A percentile compares a stretch with the other conserved stretches of the same genome.
phyloP scores from a whole-genome alignment of 2,888 invertebrate genomes.

The Lepidochitona cinerea region DNA sequence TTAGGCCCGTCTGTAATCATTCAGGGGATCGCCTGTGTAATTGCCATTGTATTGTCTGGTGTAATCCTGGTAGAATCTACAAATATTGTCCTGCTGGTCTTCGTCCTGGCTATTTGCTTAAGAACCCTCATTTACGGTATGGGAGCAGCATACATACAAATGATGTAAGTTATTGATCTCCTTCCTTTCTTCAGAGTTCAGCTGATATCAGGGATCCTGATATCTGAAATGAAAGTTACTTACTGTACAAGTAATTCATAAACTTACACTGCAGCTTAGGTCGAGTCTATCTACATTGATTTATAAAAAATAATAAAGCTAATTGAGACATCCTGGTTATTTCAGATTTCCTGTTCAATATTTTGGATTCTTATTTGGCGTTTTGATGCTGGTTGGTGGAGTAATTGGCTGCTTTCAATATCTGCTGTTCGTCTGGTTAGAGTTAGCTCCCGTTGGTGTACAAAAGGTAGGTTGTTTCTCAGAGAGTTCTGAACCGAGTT shows the following conservation, averaged over 20 bases:
- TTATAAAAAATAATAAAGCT: too few relatives aligned
- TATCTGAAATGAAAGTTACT: too few relatives aligned
- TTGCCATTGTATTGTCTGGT: background rate
- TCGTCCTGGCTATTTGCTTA: background rate
- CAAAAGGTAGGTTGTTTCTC: background rate
- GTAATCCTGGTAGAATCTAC: background rate
- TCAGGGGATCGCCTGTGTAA: background rate
- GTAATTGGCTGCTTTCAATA: background rate
- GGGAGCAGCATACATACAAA: background rate
- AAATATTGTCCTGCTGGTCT: background rate
- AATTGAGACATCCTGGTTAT: background rate
- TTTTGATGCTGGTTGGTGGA: background rate
- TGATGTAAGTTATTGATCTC: background rate
- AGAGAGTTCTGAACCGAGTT: too few relatives aligned
- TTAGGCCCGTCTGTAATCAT: background rate
- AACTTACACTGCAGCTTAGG: too few relatives aligned
- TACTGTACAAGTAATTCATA: too few relatives aligned
- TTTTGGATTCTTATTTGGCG: background rate
- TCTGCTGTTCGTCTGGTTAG: background rate
- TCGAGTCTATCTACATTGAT: too few relatives aligned
- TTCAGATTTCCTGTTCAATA: background rate
- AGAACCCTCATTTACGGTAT: background rate
- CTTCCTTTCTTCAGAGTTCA: too few relatives aligned
- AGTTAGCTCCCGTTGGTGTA: background rate
- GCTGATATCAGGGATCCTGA: too few relatives aligned